These are phyloP conservation scores for Leptopilina myrica DNA, from an alignment of 2,888 invertebrate genomes.

Conservation along the genomic window DNA sequence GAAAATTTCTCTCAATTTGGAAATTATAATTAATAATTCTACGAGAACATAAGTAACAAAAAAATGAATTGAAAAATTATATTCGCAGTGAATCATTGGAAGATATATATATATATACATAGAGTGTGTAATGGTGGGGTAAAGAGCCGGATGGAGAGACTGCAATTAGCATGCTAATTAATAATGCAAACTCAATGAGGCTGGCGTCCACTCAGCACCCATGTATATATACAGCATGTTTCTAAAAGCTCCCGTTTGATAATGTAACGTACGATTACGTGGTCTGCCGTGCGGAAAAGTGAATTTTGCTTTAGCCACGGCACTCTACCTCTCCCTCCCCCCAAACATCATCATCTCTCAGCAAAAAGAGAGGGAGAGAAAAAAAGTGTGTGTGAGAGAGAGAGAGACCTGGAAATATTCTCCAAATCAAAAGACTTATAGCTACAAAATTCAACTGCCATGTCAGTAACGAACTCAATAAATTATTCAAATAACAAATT, in stretches of 20 bases:
- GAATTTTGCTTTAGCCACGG: constrained; percentile 33
- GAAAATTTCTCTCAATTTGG: no score
- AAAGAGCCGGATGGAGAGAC: constrained; percentile 59
- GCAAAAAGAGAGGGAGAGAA: not conserved
- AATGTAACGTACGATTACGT: constrained; percentile 63
- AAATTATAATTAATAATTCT: no score
- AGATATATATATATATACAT: not conserved
- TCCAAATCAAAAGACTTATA: no score
- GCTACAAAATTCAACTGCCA: no score
- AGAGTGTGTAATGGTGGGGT: constrained; percentile 22
- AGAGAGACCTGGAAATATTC: no score
- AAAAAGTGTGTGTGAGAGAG: no score
- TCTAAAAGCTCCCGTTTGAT: constrained; percentile 61
- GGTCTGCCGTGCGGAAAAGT: constrained; percentile 45
- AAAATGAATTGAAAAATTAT: not conserved
- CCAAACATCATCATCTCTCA: not conserved
- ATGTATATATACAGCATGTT: constrained; percentile 53
- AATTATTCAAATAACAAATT: no score
- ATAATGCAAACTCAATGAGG: constrained; percentile 69
- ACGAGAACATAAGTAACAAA: no score
- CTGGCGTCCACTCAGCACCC: constrained; percentile 60
- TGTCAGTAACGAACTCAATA: no score
- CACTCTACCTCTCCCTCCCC: not conserved
- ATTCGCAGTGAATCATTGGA: not conserved
- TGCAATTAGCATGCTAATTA: constrained; percentile 70